Conservation (phyloP, 1,140 invertebrate species). For the Ips typographus region DNA sequence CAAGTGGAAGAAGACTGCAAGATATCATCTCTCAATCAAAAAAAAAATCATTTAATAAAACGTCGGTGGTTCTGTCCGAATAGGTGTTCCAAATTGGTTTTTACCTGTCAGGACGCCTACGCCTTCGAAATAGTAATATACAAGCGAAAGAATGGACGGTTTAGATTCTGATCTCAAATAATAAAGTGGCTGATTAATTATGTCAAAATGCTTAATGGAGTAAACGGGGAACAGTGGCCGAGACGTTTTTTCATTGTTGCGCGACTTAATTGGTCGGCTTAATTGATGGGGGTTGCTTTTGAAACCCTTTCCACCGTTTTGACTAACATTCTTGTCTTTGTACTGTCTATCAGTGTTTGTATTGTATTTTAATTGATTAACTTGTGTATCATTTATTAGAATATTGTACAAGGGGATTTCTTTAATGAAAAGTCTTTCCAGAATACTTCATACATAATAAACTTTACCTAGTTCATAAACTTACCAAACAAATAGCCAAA, state of each 20-base stretch:
- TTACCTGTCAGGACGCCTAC: constrained; percentile 26
- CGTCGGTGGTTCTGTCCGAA: constrained; percentile 19
- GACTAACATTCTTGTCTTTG: too few relatives aligned
- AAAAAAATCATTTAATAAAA: constrained; percentile 28
- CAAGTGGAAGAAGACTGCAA: background rate
- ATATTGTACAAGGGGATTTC: too few relatives aligned
- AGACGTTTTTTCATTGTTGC: background rate
- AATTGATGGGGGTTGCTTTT: background rate
- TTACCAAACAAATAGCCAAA: too few relatives aligned
- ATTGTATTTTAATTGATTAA: too few relatives aligned
- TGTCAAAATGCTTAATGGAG: constrained; percentile 17
- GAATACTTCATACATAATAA: too few relatives aligned
- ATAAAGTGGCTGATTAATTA: constrained; percentile 28
- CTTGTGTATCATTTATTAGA: too few relatives aligned
- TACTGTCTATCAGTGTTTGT: too few relatives aligned
- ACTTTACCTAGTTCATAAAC: too few relatives aligned
- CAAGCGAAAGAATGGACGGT: constrained; percentile 15
- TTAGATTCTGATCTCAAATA: constrained; percentile 25
- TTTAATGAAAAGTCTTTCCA: too few relatives aligned
- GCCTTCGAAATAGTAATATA: constrained; percentile 14
- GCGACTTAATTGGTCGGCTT: background rate
- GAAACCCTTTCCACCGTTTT: too few relatives aligned
- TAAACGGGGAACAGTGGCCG: constrained; percentile 1
- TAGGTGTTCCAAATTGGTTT: constrained; percentile 27
- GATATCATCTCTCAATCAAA: constrained; percentile 13